A percentile compares a stretch with the other conserved stretches of the same genome.
Evolutionary conservation across 2,888 invertebrate genomes (phyloP).

Genomic region (Crematogaster levior): DNA sequence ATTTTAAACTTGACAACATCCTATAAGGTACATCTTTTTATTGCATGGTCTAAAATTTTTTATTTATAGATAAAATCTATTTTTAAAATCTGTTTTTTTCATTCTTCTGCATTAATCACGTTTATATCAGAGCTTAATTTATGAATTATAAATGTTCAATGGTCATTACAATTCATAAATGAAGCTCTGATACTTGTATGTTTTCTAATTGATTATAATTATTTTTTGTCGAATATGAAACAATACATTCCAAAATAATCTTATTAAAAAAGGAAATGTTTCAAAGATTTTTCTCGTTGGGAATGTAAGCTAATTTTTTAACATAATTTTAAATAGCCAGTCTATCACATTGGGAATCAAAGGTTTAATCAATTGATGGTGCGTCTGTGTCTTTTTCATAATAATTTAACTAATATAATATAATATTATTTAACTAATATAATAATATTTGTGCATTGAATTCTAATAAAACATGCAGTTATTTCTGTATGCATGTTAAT

Average conservation of each 20-base stretch:
- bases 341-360: neutral
- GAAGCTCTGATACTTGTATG: neutral
- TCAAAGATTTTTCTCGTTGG: neutral
- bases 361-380: neutral
- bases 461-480: neutral
- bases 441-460: neutral
- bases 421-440: neutral
- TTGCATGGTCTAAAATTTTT: neutral
- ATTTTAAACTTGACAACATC: slow-evolving; percentile 1
- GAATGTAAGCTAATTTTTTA: neutral
- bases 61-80: neutral
- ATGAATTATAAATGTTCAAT: too few species aligned
- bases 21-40: neutral
- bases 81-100: neutral
- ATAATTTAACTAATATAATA: too few species aligned
- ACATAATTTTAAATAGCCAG: neutral
- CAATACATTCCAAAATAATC: neutral
- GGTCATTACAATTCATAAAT: neutral
- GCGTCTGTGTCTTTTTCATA: neutral
- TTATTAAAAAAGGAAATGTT: neutral
- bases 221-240: neutral
- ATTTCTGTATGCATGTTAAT: neutral
- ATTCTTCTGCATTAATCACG: neutral
- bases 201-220: neutral
- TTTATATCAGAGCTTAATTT: too few species aligned